phyloP scores from a whole-genome alignment of 2,888 invertebrate genomes.

The Holacanthella duospinosa region DNA sequence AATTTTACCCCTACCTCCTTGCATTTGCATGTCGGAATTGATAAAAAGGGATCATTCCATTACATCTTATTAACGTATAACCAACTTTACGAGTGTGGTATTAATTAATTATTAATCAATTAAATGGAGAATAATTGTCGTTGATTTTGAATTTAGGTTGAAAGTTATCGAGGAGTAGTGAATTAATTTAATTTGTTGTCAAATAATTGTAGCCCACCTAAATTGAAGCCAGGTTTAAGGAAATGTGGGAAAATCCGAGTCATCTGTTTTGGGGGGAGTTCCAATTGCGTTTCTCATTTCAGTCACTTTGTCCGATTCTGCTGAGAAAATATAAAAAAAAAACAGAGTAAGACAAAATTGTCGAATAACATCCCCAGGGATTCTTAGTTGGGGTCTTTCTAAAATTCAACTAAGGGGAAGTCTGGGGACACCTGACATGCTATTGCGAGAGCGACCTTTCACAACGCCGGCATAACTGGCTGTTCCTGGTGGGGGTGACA shows the following conservation, averaged over 20 bases:
- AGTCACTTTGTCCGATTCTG: constrained; percentile 36
- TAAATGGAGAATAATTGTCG: too few species aligned
- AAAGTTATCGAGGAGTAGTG: background rate
- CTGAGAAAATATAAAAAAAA: background rate
- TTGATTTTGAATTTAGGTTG: background rate
- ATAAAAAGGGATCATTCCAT: too few species aligned
- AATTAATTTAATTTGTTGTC: background rate
- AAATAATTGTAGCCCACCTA: too few species aligned
- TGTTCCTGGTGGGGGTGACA: constrained; percentile 22
- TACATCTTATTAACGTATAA: too few species aligned
- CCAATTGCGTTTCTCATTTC: constrained; percentile 35
- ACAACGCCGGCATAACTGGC: constrained; percentile 77
- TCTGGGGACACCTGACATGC: constrained; percentile 63
- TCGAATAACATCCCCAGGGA: background rate
- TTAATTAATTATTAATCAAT: too few species aligned
- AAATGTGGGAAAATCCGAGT: constrained; percentile 22
- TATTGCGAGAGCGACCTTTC: constrained; percentile 68
- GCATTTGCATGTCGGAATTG: too few species aligned
- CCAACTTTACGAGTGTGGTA: too few species aligned
- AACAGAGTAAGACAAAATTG: background rate
- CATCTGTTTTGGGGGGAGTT: constrained; percentile 15
- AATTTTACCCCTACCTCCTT: too few species aligned
- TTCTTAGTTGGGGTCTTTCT: constrained; percentile 2
- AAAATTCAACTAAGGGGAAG: constrained; percentile 18
- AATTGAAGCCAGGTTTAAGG: background rate